phyloP scores from a whole-genome alignment of 2,888 invertebrate genomes.

The Phyto melanocephala region DNA sequence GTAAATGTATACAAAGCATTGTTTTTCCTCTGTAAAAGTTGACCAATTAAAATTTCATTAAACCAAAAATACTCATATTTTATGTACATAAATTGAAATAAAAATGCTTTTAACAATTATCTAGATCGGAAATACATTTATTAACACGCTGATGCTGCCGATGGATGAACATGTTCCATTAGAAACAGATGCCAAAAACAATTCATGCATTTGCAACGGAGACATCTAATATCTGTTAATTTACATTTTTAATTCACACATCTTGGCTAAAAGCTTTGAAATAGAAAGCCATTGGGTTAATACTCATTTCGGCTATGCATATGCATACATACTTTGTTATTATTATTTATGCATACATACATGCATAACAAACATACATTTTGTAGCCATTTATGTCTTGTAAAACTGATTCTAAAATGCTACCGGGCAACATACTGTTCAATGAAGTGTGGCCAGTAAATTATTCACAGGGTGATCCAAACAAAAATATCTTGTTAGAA shows the following conservation, averaged over 20 bases:
- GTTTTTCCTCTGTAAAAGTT: neutral
- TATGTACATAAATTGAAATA: constrained; percentile 6
- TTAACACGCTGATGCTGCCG: constrained; percentile 7
- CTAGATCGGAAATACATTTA: constrained; percentile 52
- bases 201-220: neutral
- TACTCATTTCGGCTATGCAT: constrained; percentile 5
- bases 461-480: too few relatives aligned
- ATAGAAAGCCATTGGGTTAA: constrained; percentile 1
- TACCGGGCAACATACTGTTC: constrained; percentile 30
- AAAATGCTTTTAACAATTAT: constrained; percentile 46
- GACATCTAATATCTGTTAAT: constrained; percentile 25
- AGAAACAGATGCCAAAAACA: constrained; percentile 31
- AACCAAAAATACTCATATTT: neutral
- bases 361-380: too few relatives aligned
- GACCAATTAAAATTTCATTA: constrained; percentile 18
- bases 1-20: too few relatives aligned
- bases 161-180: constrained; percentile 48
- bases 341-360: too few relatives aligned
- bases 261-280: constrained; percentile 39
- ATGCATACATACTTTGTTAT: too few relatives aligned
- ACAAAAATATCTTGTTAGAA: too few relatives aligned
- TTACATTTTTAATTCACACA: constrained; percentile 38
- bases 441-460: too few relatives aligned
- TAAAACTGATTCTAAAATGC: constrained; percentile 7
- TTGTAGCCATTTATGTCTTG: neutral